Evolutionary conservation across 2,797 vertebrate genomes (phyloP).

Genomic region (Enteromius viviparus): DNA sequence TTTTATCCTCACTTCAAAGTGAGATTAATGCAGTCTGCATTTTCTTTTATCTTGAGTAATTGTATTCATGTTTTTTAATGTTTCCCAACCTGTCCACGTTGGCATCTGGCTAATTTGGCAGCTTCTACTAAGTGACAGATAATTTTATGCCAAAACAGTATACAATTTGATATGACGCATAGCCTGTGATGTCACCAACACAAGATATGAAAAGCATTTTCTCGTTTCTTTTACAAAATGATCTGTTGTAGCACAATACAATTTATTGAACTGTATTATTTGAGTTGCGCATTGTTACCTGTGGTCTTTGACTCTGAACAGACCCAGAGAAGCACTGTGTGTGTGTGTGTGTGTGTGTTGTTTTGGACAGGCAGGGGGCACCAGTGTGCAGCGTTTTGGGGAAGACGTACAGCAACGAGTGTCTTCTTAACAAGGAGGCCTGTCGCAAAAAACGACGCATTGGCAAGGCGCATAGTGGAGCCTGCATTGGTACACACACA

Average conservation of each 20-base stretch:
- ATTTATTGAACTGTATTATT: neutral
- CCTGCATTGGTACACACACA: slow-evolving; percentile 71
- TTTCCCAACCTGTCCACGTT: neutral
- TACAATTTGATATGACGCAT: neutral
- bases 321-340: neutral
- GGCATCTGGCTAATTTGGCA: neutral
- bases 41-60: neutral
- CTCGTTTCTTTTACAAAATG: neutral
- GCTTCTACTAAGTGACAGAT: neutral
- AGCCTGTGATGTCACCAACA: neutral
- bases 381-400: slow-evolving; percentile 80
- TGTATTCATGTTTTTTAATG: neutral
- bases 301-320: neutral
- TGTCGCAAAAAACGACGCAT: slow-evolving; percentile 75
- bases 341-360: slow-evolving; percentile 36
- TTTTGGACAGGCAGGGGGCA: slow-evolving; percentile 70
- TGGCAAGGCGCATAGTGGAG: slow-evolving; percentile 73
- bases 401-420: slow-evolving; percentile 74
- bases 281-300: neutral
- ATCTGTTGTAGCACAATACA: neutral
- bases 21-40: neutral
- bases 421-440: slow-evolving; percentile 78
- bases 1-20: neutral
- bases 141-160: neutral
- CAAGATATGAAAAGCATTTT: slow-evolving; percentile 5